Evolutionary conservation across 2,888 invertebrate genomes (phyloP), one percentile per base, ranked within the genome.

Genomic region (Eurytoma adleriae): DNA sequence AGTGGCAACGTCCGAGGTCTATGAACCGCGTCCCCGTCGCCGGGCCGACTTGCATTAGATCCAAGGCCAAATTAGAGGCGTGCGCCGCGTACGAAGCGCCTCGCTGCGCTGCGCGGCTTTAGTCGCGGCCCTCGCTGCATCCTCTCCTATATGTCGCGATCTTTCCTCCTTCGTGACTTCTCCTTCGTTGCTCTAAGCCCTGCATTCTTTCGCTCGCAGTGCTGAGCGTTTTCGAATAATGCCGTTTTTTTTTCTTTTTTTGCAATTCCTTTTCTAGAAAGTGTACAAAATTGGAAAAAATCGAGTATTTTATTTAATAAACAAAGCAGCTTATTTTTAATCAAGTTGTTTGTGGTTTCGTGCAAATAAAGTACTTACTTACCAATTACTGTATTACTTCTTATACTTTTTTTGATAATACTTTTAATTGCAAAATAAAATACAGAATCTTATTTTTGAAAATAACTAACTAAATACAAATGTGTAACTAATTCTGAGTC

Each of bases 21-120:
- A 86, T 82, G 87, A 86, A 87, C 87, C 85, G 85, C 84, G 83
- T 82, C 80, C 84, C n/a, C 68, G 74, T 20, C 24, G 61, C 40
- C 50, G 70, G 56, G 82, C 83, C 84, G 84, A 85, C 86, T 85
- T 87, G 88, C 86, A 88, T 88, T 89, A 89, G 89, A 89, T 87
- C 87, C 88, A 89, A 89, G 89, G 89, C 85, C 87, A 87, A 89
- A 87, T 89, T 89, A 88, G 89, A 88, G 82, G 67, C 82, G 80
- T 80, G 79, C 78, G 56, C 18, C 66, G 86, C 81, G 83, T 82
- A 77, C 81, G 80, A 82, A 83, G 69, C 76, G 78, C 83, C 75
- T 57, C 83, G 66, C 81, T 76, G 81, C 81, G 84, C 80, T 82
- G 84, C 79, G 78, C 59, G 57, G 61, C 69, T 76, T 40, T 54